phyloP scores from a whole-genome alignment of 2,797 vertebrate species.

The Hirundo rustica region DNA sequence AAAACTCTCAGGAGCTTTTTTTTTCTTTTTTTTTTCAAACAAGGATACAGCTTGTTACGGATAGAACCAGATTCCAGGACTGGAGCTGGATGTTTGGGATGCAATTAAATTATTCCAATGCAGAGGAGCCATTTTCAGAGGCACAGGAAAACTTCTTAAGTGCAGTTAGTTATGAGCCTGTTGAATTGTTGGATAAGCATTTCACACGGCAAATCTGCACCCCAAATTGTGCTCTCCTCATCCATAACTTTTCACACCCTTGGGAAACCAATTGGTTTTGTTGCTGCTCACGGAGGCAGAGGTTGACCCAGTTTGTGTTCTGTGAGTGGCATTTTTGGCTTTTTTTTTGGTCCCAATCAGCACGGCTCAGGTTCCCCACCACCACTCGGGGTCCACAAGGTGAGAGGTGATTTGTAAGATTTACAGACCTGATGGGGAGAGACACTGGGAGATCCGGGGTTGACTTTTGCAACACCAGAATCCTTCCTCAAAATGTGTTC shows the following conservation, averaged over 20 bases:
- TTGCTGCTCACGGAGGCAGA: neutral
- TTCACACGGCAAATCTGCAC: neutral
- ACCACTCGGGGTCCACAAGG: conserved; percentile 27
- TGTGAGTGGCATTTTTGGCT: conserved; percentile 62
- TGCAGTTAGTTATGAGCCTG: neutral
- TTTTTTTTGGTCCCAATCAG: neutral
- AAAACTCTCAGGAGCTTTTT: conserved; percentile 44
- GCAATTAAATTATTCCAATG: neutral
- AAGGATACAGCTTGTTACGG: conserved; percentile 22
- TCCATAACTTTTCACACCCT: neutral
- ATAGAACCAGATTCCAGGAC: neutral
- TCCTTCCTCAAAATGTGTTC: conserved; percentile 60
- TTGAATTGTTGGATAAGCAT: neutral
- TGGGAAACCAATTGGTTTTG: conserved; percentile 46
- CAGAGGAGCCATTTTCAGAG: neutral
- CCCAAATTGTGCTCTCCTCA: neutral
- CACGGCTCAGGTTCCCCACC: neutral
- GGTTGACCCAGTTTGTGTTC: conserved; percentile 70
- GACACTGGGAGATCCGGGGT: conserved; percentile 73
- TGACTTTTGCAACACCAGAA: conserved; percentile 72
- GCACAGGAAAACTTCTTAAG: neutral
- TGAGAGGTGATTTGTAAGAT: conserved; percentile 36
- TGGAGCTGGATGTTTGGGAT: neutral
- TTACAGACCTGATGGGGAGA: conserved; percentile 77
- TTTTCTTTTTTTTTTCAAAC: conserved; percentile 42